A percentile compares a stretch with the other conserved stretches of the same genome.
Conservation (phyloP, 2,888 invertebrate genomes). For the Synanthedon formicaeformis region DNA sequence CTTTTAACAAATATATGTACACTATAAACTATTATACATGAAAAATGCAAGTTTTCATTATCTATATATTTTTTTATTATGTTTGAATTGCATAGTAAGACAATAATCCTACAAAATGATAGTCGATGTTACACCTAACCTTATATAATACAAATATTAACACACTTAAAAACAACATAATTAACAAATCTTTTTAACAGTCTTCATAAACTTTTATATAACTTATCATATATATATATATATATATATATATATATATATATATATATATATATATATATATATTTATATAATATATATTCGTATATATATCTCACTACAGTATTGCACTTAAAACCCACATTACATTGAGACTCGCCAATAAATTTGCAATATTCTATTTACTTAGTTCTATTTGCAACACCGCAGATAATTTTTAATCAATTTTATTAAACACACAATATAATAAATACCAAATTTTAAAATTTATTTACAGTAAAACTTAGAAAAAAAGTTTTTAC, state of each 20-base stretch:
- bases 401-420: slow-evolving; percentile 9
- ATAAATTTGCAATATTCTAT: neutral
- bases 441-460: neutral
- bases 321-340: slow-evolving; percentile 56
- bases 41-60: neutral
- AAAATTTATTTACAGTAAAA: neutral
- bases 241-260: slow-evolving; percentile 42
- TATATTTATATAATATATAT: slow-evolving; percentile 7
- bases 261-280: slow-evolving; percentile 12
- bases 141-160: slow-evolving; percentile 2
- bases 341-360: slow-evolving; percentile 9
- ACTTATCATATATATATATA: slow-evolving; percentile 16
- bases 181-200: slow-evolving; percentile 52
- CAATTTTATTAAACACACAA: neutral
- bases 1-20: no score
- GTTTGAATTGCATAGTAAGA: neutral
- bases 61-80: neutral
- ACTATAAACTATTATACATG: neutral
- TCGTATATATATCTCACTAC: slow-evolving; percentile 61
- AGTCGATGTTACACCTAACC: neutral
- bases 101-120: neutral
- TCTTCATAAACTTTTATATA: slow-evolving; percentile 25
- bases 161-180: slow-evolving; percentile 4
- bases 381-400: slow-evolving; percentile 5
- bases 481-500: neutral